These are phyloP conservation scores for Phymastichus coffea DNA, from an alignment of 1,140 invertebrate genomes.

Conservation along the genomic window DNA sequence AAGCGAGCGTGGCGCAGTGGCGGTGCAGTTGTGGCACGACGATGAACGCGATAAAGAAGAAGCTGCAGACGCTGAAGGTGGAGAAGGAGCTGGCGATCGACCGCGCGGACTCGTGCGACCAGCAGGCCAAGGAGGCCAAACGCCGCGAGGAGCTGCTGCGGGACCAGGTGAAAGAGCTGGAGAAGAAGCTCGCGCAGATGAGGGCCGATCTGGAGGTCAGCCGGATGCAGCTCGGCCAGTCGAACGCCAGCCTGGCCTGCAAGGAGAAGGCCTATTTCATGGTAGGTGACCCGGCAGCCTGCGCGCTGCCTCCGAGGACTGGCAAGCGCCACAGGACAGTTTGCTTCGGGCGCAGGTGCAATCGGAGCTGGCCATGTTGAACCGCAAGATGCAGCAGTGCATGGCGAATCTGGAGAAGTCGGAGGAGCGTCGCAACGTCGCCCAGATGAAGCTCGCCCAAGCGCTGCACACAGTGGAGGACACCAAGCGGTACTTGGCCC, in stretches of 20 bases:
- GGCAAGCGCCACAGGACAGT: too few relatives aligned
- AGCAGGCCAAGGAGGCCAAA: constrained; percentile 69
- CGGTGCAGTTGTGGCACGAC: too few relatives aligned
- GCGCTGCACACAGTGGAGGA: constrained; percentile 80
- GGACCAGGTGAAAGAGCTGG: constrained; percentile 68
- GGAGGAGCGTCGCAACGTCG: constrained; percentile 70
- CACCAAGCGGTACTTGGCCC: constrained; percentile 76
- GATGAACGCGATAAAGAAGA: constrained; percentile 84
- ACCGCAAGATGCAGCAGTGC: constrained; percentile 75
- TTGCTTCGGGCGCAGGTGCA: constrained; percentile 74
- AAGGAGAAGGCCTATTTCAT: constrained; percentile 64
- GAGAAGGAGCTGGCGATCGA: constrained; percentile 78
- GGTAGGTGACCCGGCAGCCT: constrained; percentile 50
- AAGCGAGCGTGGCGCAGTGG: too few relatives aligned
- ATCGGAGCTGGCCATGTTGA: constrained; percentile 72
- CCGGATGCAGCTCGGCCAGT: constrained; percentile 63
- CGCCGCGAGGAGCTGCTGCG: constrained; percentile 65
- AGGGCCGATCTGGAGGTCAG: constrained; percentile 66
- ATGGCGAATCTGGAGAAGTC: constrained; percentile 78
- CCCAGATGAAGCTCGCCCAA: constrained; percentile 72
- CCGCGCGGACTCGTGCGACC: constrained; percentile 70
- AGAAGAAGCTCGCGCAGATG: constrained; percentile 69
- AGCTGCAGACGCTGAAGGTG: constrained; percentile 76
- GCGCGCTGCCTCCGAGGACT: too few relatives aligned
- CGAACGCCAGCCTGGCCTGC: constrained; percentile 64